These are phyloP conservation scores for Pegoplata infirma DNA, from an alignment of 2,888 invertebrate genomes.

Conservation along the genomic window DNA sequence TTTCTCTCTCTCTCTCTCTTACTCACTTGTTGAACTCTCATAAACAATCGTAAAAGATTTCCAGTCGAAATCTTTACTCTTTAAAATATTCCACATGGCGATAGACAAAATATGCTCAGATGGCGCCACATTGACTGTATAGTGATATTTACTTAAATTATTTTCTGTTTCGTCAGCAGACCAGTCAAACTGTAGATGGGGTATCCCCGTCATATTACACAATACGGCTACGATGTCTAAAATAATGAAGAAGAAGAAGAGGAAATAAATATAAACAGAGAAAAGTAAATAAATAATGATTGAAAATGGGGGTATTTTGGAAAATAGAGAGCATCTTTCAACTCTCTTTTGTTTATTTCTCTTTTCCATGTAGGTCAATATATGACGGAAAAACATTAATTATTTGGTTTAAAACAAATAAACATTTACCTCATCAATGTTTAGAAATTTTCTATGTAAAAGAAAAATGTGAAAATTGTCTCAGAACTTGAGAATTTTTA, in stretches of 20 bases:
- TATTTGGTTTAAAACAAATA: too few relatives aligned
- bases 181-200: constrained; percentile 83
- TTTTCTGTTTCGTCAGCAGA: constrained; percentile 78
- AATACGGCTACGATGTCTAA: constrained; percentile 79
- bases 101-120: constrained; percentile 82
- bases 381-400: too few relatives aligned
- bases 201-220: constrained; percentile 82
- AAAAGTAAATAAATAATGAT: not conserved
- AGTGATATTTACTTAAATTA: constrained; percentile 78
- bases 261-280: constrained; percentile 9
- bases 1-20: not conserved
- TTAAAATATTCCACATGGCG: constrained; percentile 86
- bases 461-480: too few relatives aligned
- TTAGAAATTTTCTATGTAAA: too few relatives aligned
- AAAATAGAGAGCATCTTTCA: too few relatives aligned
- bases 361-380: too few relatives aligned
- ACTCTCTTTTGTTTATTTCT: too few relatives aligned
- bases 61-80: constrained; percentile 84
- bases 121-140: constrained; percentile 86
- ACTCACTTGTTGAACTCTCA: constrained; percentile 86
- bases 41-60: constrained; percentile 89
- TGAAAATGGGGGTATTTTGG: too few relatives aligned
- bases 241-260: not conserved
- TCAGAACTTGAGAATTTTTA: too few relatives aligned
- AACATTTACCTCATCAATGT: too few relatives aligned